A percentile compares a stretch with the other conserved stretches of the same genome.
phyloP scores from a whole-genome alignment of 2,888 invertebrate genomes.

The Phytoseiulus persimilis region DNA sequence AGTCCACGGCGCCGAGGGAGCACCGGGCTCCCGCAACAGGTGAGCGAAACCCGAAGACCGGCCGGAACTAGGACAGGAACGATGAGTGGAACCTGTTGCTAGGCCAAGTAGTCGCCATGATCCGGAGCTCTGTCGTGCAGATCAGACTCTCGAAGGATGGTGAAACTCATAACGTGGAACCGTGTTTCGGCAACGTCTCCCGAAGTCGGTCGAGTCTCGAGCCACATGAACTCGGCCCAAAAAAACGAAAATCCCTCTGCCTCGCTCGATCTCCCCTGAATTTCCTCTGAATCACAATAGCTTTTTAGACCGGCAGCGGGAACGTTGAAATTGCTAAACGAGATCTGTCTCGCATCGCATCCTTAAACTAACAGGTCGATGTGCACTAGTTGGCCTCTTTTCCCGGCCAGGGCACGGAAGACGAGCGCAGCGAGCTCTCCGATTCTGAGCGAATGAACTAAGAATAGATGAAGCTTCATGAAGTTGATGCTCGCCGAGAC shows the following conservation, averaged over 20 bases:
- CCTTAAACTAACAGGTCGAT: neutral
- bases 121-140: no score
- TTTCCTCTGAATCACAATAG: neutral
- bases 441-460: neutral
- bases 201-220: neutral
- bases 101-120: neutral
- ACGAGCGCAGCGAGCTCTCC: neutral
- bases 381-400: neutral
- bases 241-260: neutral
- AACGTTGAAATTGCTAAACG: neutral
- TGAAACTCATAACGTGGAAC: neutral
- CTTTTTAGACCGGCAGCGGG: neutral
- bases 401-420: neutral
- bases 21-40: no score
- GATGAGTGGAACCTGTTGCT: no score
- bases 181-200: neutral
- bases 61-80: no score
- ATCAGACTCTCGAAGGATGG: neutral
- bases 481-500: neutral
- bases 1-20: no score
- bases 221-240: neutral
- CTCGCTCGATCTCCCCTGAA: no score
- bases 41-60: no score
- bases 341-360: neutral
- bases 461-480: neutral